Percentiles rank a stretch among this genome's conserved stretches.
Evolutionary conservation across 1,140 invertebrate species (phyloP).

Genomic region (Luehdorfia chinensis): DNA sequence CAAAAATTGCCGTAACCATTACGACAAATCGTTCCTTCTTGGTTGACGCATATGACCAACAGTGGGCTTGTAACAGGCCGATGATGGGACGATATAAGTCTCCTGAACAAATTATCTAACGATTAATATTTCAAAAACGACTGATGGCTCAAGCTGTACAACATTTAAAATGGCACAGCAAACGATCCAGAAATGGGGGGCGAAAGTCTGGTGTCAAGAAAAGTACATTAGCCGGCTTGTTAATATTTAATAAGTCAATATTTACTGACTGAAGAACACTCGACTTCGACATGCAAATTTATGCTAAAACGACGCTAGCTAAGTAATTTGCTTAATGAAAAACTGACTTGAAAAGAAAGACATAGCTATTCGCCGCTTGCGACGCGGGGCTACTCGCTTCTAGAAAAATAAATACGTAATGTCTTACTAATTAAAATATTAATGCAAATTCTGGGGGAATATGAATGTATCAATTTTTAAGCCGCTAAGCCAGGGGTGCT

Average conservation of each 20-base stretch:
- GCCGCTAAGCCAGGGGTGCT: no score
- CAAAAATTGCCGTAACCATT: no score
- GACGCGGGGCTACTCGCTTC: not conserved
- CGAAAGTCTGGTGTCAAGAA: conserved; percentile 1
- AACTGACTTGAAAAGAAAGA: conserved; percentile 8
- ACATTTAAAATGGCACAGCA: not conserved
- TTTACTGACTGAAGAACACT: conserved; percentile 15
- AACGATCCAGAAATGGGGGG: not conserved
- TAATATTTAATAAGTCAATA: conserved; percentile 18
- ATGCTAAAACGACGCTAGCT: conserved; percentile 16
- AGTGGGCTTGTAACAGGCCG: no score
- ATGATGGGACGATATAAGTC: no score
- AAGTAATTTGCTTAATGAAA: conserved; percentile 18
- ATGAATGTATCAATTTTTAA: conserved; percentile 1
- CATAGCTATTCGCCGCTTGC: not conserved
- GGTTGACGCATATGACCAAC: no score
- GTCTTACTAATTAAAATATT: conserved; percentile 11
- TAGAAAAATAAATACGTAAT: conserved; percentile 14
- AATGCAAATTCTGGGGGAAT: not conserved
- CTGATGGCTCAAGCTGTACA: no score
- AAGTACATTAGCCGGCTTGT: conserved; percentile 9
- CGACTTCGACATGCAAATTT: conserved; percentile 17
- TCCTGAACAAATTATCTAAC: no score
- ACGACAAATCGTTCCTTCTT: no score
- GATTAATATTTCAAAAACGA: no score